Evolutionary conservation across 2,888 invertebrate species (phyloP).

Genomic region (Drosophila tanythrix): DNA sequence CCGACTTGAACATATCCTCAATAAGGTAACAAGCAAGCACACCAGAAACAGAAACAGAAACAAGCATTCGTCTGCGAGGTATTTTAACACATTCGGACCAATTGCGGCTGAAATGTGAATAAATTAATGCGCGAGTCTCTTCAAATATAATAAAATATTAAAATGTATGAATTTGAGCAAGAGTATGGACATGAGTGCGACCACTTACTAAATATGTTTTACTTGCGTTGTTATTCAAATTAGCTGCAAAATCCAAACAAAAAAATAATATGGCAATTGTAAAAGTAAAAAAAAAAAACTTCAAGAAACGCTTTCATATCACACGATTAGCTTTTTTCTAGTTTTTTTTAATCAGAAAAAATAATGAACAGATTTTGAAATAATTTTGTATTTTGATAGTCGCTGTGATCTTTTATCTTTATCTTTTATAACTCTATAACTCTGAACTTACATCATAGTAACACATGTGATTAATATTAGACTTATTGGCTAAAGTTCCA

Average conservation of each 20-base stretch:
- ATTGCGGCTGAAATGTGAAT: slow-evolving; percentile 47
- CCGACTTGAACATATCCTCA: slow-evolving; percentile 2
- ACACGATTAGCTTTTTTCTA: background rate
- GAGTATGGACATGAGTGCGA: slow-evolving; percentile 5
- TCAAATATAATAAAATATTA: slow-evolving; percentile 38
- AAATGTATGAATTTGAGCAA: slow-evolving; percentile 25
- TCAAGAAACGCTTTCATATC: slow-evolving; percentile 24
- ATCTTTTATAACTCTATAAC: background rate
- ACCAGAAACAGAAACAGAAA: background rate
- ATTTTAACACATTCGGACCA: slow-evolving; percentile 28
- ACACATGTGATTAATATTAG: too few relatives aligned
- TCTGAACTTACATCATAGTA: background rate
- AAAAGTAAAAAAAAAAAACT: slow-evolving; percentile 33
- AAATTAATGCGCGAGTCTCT: slow-evolving; percentile 64
- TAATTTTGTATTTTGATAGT: too few relatives aligned
- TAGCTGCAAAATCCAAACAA: slow-evolving; percentile 22
- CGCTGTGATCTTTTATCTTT: too few relatives aligned
- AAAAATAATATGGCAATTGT: slow-evolving; percentile 12
- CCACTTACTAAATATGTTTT: slow-evolving; percentile 6
- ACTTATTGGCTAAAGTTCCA: background rate
- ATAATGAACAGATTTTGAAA: too few relatives aligned
- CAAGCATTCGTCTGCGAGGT: background rate
- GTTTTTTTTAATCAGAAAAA: too few relatives aligned
- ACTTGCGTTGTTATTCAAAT: slow-evolving; percentile 13
- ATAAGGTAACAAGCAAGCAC: background rate